Evolutionary conservation across 1,140 invertebrate genomes (phyloP).

Genomic region (Cephus cinctus): DNA sequence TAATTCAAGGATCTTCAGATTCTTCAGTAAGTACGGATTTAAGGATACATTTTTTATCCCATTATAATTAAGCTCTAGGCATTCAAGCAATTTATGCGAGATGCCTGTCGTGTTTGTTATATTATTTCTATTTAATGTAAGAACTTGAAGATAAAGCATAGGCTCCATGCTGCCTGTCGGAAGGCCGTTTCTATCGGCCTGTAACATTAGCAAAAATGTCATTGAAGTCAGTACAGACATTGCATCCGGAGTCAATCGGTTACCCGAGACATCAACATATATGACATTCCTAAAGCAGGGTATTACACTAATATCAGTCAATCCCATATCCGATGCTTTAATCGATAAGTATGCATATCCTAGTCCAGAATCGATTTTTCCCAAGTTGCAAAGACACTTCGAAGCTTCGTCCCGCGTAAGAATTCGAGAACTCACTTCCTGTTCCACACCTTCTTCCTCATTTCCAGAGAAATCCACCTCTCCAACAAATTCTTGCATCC

Average conservation of each 20-base stretch:
- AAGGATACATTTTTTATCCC: slow-evolving; percentile 12
- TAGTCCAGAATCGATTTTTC: slow-evolving; percentile 13
- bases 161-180: slow-evolving; percentile 12
- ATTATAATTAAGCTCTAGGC: slow-evolving; percentile 23
- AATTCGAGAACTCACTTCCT: no score
- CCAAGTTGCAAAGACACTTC: slow-evolving; percentile 21
- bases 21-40: slow-evolving; percentile 11
- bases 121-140: slow-evolving; percentile 21
- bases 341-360: slow-evolving; percentile 20
- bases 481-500: no score
- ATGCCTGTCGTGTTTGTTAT: slow-evolving; percentile 13
- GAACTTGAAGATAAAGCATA: slow-evolving; percentile 20
- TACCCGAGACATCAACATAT: slow-evolving; percentile 26
- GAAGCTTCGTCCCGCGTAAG: slow-evolving; percentile 17
- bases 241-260: slow-evolving; percentile 15
- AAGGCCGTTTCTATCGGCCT: slow-evolving; percentile 20
- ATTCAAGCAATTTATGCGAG: slow-evolving; percentile 10
- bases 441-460: no score
- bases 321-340: slow-evolving; percentile 14
- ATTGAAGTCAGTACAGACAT: slow-evolving; percentile 15
- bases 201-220: slow-evolving; percentile 22
- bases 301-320: slow-evolving; percentile 20
- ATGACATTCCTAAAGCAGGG: slow-evolving; percentile 16
- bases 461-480: no score
- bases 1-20: slow-evolving; percentile 19